Evolutionary conservation across 1,140 invertebrate genomes (phyloP).

Genomic region (Atopsyche davidsoni): DNA sequence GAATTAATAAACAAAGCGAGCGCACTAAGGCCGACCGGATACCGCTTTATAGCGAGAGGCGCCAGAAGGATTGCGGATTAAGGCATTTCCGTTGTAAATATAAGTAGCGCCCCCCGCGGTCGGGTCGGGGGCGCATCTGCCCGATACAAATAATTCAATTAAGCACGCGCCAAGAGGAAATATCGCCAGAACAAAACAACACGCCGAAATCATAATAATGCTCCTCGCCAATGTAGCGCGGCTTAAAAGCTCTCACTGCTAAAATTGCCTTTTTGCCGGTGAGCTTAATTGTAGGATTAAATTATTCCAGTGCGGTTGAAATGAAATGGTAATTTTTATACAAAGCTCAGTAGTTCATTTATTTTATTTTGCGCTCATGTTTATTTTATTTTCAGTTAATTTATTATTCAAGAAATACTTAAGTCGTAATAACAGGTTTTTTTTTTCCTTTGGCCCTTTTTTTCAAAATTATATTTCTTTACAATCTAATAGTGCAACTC

Average conservation of each 20-base stretch:
- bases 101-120: not conserved
- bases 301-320: constrained; percentile 10
- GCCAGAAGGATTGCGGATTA: not conserved
- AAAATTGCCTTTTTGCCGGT: constrained; percentile 12
- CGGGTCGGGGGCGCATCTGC: constrained; percentile 1
- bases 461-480: too few species aligned
- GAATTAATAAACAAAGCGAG: too few species aligned
- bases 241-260: constrained; percentile 21
- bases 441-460: too few species aligned
- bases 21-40: too few species aligned
- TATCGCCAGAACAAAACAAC: constrained; percentile 11
- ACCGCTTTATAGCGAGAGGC: too few species aligned
- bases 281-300: not conserved
- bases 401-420: too few species aligned
- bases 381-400: too few species aligned
- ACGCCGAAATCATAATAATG: constrained; percentile 13
- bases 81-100: not conserved
- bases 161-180: constrained; percentile 18
- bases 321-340: too few species aligned
- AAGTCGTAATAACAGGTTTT: too few species aligned
- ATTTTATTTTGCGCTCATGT: too few species aligned
- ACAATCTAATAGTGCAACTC: too few species aligned
- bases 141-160: constrained; percentile 17
- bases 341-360: too few species aligned
- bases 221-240: not conserved